Base-by-base conservation (phyloP, 1,140 invertebrate genomes). In the Ctenoplectra terminalis region DNA sequence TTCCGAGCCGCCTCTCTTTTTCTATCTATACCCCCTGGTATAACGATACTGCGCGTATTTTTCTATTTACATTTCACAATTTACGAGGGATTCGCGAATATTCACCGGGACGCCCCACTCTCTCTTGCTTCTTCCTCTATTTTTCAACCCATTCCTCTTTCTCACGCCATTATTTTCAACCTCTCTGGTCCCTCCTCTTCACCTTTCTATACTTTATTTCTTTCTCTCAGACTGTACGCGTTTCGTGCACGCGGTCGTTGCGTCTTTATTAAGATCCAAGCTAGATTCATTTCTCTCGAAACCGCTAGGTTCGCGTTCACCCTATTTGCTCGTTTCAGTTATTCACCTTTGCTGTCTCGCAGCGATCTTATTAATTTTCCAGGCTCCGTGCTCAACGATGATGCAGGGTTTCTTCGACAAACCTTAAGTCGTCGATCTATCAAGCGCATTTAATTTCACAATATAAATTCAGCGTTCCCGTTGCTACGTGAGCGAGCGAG, bases 1-100 rank as follows among this genome's bases (percentile, higher is more conserved):
- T 34, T 58, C 7, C 72, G 4, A 60, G 43, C 48, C 13, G 40
- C 83, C 56, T 56, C 58, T 20, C 72, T 58, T 40, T 58, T 64
- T 78, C 46, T 69, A 43, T 73, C 54, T 63, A 58, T 74, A 31
- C 20, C 29, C 17, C 20, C 29, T 11, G 37, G 46, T 69, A 50
- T 80, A 87, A 87, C 84, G 84, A 83, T 83, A 73, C 58, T 67
- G 52, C 56, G 48, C 75, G 70, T 80, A 83, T 83, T 78, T 83
- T 72, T 81, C 81, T 83, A 87, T 87, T 87, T 81, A 86, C 78
- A 54, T 74, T 73, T 83, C 50, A 54, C 71, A 86, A 87, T 86
- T 83, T 86, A 87, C 67, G 81, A 81, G 72, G 52, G 50, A 46
- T 31, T 54, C 54, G 75, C 54, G 77, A 64, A 81, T 87, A 87